Evolutionary conservation across 2,888 invertebrate species (phyloP).

Genomic region (Lasiommata megera): DNA sequence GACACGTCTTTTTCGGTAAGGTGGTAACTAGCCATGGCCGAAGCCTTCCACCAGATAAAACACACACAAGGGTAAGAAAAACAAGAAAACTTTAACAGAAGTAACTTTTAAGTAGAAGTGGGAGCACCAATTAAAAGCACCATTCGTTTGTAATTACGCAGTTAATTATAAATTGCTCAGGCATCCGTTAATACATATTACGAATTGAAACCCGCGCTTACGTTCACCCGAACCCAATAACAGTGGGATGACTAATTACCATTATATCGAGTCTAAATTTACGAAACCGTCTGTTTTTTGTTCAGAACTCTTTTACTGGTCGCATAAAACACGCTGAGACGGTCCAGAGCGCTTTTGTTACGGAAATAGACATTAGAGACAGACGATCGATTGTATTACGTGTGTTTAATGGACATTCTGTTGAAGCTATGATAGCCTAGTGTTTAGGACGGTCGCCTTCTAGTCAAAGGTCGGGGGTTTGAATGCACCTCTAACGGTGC

Average conservation of each 20-base stretch:
- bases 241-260: constrained; percentile 12
- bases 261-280: constrained; percentile 28
- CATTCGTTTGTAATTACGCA: too few relatives aligned
- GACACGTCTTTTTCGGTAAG: too few relatives aligned
- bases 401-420: constrained; percentile 16
- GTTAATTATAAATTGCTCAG: background rate
- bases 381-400: constrained; percentile 24
- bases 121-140: too few relatives aligned
- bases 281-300: constrained; percentile 35
- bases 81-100: too few relatives aligned
- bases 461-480: too few relatives aligned
- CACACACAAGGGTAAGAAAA: too few relatives aligned
- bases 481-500: too few relatives aligned
- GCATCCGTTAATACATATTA: constrained; percentile 1
- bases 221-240: background rate
- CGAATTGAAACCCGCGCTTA: background rate
- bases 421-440: too few relatives aligned
- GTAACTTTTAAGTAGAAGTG: too few relatives aligned
- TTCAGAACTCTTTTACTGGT: constrained; percentile 38
- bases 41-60: too few relatives aligned
- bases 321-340: constrained; percentile 43
- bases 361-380: constrained; percentile 37
- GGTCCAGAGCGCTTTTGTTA: constrained; percentile 45
- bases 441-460: too few relatives aligned
- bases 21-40: too few relatives aligned